phyloP scores from a whole-genome alignment of 2,113 vertebrate genomes.

The Carettochelys insculpta region DNA sequence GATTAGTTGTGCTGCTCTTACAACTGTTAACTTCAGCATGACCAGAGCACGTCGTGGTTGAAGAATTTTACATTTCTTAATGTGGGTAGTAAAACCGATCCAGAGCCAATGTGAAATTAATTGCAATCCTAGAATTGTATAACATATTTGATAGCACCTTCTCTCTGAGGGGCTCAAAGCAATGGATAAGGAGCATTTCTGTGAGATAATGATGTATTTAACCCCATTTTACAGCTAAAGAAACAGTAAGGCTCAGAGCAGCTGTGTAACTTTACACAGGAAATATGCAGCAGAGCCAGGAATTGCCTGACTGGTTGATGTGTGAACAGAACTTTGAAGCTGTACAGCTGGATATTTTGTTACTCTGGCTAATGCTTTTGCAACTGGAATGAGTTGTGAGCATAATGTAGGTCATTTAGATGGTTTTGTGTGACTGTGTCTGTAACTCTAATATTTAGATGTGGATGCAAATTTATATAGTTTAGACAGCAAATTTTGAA shows the following conservation, averaged over 20 bases:
- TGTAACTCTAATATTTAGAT: background rate
- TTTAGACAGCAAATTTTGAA: background rate
- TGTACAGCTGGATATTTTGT: fast-evolving
- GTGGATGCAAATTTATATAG: background rate
- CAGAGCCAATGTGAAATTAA: background rate
- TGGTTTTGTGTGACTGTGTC: background rate
- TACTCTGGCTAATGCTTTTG: background rate
- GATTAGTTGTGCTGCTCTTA: background rate
- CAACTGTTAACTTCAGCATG: background rate
- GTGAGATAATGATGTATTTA: fast-evolving
- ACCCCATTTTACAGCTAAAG: background rate
- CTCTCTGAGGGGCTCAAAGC: background rate
- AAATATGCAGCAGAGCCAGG: background rate
- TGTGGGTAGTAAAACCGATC: background rate
- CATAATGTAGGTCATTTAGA: background rate
- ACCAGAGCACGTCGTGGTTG: conserved; percentile 12
- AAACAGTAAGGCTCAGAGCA: background rate
- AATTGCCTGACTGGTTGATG: background rate
- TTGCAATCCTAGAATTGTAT: background rate
- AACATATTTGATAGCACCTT: background rate
- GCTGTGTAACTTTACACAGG: background rate
- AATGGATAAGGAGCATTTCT: background rate
- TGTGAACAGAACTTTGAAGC: background rate
- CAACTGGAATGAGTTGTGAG: background rate
- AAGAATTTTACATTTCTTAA: background rate